These are phyloP conservation scores for Drosophila auraria DNA, from an alignment of 1,140 invertebrate genomes.

Conservation along the genomic window DNA sequence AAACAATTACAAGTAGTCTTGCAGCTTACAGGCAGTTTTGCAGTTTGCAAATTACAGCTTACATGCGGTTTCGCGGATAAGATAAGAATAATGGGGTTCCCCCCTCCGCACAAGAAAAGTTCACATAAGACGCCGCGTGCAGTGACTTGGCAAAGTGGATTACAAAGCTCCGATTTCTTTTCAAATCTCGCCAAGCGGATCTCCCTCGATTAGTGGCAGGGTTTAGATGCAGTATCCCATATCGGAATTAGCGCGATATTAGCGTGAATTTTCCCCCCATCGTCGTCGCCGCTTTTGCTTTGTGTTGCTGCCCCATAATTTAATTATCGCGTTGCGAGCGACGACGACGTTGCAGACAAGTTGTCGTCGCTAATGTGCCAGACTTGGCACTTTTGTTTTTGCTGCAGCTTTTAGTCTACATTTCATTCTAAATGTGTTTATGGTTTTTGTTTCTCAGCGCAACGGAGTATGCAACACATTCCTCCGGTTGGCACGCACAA, in stretches of 20 bases:
- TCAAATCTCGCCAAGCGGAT: not conserved
- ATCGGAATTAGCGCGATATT: conserved; percentile 15
- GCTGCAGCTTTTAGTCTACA: conserved; percentile 12
- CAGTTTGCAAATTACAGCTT: conserved; percentile 16
- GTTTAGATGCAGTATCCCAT: not conserved
- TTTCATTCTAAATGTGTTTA: conserved; percentile 14
- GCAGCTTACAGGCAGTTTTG: conserved; percentile 5
- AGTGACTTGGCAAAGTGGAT: not conserved
- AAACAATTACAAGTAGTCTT: conserved; percentile 9
- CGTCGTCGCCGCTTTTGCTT: not conserved
- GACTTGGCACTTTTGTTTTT: conserved; percentile 44
- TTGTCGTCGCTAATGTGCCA: conserved; percentile 53
- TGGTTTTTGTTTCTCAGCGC: conserved; percentile 38
- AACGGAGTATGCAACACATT: conserved; percentile 75
- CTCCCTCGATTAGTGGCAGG: not conserved
- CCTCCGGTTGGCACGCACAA: conserved; percentile 42
- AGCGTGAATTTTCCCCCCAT: not conserved
- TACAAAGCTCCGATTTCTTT: not conserved
- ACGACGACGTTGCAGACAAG: conserved; percentile 45
- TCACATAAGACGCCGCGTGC: conserved; percentile 3
- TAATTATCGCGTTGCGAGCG: conserved; percentile 50
- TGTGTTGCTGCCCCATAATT: conserved; percentile 40
- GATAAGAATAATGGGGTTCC: conserved; percentile 1
- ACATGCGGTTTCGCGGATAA: conserved; percentile 1
- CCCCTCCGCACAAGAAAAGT: not conserved